A percentile compares a stretch with the other conserved stretches of the same genome.
phyloP scores from a whole-genome alignment of 2,888 invertebrate genomes.

The Chymomyza amoena region DNA sequence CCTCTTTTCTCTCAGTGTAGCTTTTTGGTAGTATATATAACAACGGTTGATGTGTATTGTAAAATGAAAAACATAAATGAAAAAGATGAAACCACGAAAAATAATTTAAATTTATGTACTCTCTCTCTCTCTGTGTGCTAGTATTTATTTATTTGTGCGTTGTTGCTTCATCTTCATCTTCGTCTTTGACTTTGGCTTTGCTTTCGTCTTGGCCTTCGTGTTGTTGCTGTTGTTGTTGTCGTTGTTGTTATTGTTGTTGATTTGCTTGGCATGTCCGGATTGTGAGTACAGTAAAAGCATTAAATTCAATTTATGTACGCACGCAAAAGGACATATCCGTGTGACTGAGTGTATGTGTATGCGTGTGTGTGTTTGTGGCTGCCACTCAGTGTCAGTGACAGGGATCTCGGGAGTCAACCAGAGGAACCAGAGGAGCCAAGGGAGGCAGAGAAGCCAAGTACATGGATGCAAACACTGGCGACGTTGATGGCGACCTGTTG shows the following conservation, averaged over 20 bases:
- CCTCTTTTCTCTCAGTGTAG: not conserved
- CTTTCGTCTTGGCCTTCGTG: conserved; percentile 29
- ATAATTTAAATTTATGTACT: conserved; percentile 74
- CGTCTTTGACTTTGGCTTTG: conserved; percentile 4
- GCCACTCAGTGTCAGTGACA: conserved; percentile 65
- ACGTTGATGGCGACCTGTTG: conserved; percentile 57
- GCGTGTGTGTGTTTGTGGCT: conserved; percentile 27
- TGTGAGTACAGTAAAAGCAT: conserved; percentile 36
- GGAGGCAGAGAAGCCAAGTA: not conserved
- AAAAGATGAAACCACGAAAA: conserved; percentile 46
- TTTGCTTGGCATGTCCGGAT: conserved; percentile 25
- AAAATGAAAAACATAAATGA: conserved; percentile 66
- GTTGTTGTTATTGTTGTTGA: conserved; percentile 23
- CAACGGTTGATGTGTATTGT: conserved; percentile 18
- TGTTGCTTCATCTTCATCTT: conserved; percentile 13
- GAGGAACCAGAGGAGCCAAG: not conserved
- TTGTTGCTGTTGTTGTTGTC: conserved; percentile 10
- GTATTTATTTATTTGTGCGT: conserved; percentile 53
- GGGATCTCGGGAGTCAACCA: conserved; percentile 6
- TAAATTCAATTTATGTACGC: conserved; percentile 65
- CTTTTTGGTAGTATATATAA: not conserved
- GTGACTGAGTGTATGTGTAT: conserved; percentile 27
- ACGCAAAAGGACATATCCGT: conserved; percentile 1
- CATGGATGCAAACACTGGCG: conserved; percentile 10
- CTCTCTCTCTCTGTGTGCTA: conserved; percentile 41